Evolutionary conservation across 92 coral and sea anemone species (phyloP), one percentile per base, ranked within the genome.

Genomic region (Bergia sp.): DNA sequence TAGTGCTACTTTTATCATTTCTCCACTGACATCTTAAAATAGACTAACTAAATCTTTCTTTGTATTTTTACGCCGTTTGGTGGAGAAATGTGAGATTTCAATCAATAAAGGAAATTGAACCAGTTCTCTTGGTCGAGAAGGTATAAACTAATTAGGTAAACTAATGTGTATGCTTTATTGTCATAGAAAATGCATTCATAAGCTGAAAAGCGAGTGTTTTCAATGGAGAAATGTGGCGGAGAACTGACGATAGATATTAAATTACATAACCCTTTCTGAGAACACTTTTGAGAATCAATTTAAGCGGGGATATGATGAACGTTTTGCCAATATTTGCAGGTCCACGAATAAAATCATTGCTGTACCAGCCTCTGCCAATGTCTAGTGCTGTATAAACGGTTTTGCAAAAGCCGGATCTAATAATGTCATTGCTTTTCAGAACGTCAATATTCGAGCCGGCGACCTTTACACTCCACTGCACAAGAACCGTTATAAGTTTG

Each of bases 401-500:
- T 16, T 73, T 72, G 42, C 76, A 89, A 82, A 89, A 82, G 21
- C 64, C 64, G 41, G 80, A 81, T 67, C 64, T 71, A 8, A 37
- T 18, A 53, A 88, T 88, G 77, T 71, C 87, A 42, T 80, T 80
- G 49, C 37, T 73, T 43, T 38, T 43, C 15, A 88, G 85, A 55
- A 88, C 84, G 53, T 47, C 29, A 4, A 88, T 40, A 88, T 1
- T 79, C 81, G 21, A 80, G 57, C 90, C 78, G 47, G 50, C 76
- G 57, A 21, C 87, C 80, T 2, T 67, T 67, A 73, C 87, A 88
- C 43, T 88, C 78, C 23, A 18, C 77, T 79, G 80, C 86, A 78
- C 90, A 88, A 37, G 12, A 61, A 36, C 77, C 75, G 67, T 76
- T 74, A 45, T 79, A 88, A 64, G 90, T 47, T 79, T 88, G 23